phyloP scores from a whole-genome alignment of 2,888 invertebrate species.

The Trichopria drosophilae region DNA sequence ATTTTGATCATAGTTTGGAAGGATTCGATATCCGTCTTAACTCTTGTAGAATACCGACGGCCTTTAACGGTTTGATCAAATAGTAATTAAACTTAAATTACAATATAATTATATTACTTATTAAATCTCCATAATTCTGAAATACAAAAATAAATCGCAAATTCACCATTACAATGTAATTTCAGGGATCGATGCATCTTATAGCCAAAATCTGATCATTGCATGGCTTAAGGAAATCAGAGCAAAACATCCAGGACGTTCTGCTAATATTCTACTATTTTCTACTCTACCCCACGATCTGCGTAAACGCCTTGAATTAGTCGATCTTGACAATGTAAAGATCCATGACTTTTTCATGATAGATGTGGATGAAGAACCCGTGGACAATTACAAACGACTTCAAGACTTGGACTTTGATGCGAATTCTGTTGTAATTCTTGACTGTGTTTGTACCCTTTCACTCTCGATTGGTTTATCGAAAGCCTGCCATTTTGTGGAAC shows the following conservation, averaged over 20 bases:
- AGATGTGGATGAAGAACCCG: slow-evolving; percentile 31
- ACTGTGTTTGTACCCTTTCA: slow-evolving; percentile 49
- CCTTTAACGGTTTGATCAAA: no score
- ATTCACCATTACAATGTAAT: slow-evolving; percentile 16
- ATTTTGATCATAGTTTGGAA: no score
- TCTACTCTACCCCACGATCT: slow-evolving; percentile 41
- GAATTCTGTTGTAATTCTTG: slow-evolving; percentile 44
- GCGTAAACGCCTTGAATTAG: slow-evolving; percentile 32
- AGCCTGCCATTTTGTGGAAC: slow-evolving; percentile 45
- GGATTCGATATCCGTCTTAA: no score
- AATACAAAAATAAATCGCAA: no score
- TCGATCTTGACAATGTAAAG: slow-evolving; percentile 35
- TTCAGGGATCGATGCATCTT: slow-evolving; percentile 43
- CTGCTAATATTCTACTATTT: slow-evolving; percentile 45
- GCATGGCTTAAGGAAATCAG: slow-evolving; percentile 48
- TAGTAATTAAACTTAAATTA: no score
- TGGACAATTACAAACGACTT: slow-evolving; percentile 39
- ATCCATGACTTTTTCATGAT: slow-evolving; percentile 49
- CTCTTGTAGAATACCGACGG: no score
- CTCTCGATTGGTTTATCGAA: slow-evolving; percentile 44
- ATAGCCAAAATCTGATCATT: slow-evolving; percentile 44
- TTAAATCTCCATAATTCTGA: no score
- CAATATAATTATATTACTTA: no score
- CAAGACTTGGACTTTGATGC: slow-evolving; percentile 33
- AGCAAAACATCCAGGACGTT: slow-evolving; percentile 34